Base-by-base conservation (phyloP, 2,888 invertebrate species). In the Coelogynopora nodosa region DNA sequence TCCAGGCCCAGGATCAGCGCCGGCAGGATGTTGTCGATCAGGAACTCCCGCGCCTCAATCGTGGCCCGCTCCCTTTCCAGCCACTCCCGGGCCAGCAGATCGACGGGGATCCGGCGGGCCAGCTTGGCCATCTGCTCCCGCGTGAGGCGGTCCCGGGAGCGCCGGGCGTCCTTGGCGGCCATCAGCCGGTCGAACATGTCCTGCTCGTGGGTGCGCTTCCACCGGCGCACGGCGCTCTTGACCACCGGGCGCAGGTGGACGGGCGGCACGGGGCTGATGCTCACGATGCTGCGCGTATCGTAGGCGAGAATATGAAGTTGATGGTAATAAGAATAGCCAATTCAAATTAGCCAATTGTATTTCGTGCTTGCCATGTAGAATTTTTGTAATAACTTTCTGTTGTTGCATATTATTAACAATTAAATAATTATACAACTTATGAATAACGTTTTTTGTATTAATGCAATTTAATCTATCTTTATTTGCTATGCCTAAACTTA, bases 1-100 rank as follows among this genome's bases (percentile, higher is more conserved):
- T 92, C 92, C n/a, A 91, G 89, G 0, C 92, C 92, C 1, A 92
- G 89, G 84, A 92, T 91, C 31, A 92, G 87, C 0, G 91, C 90
- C 1, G 92, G 92, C 30, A 92, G 87, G 26, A 92, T 88, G 88
- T 91, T 90, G 84, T 92, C 91, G 5, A 92, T 90, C 31, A 92
- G 88, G 88, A 90, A 91, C 0, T 90, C 90, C 67, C 91, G 88
- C 0, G 90, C 90, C 88, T 92, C 91, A 0, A 90, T 89, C 0
- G 91, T 90, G 0, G 90, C 90, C 30, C 74, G 74, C 80, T 90
- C 89, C 27, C 90, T 89, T 86, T 89, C 90, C 31, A 91, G 87
- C 91, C 91, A 92, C 30, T 91, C 91, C 88, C 89, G 90, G 1
- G 91, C 91, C 0, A 92, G 88, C 30, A 91, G 29, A 88, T 92